Base-by-base conservation (phyloP, 2,113 vertebrate genomes). In the Terrapene triunguis region DNA sequence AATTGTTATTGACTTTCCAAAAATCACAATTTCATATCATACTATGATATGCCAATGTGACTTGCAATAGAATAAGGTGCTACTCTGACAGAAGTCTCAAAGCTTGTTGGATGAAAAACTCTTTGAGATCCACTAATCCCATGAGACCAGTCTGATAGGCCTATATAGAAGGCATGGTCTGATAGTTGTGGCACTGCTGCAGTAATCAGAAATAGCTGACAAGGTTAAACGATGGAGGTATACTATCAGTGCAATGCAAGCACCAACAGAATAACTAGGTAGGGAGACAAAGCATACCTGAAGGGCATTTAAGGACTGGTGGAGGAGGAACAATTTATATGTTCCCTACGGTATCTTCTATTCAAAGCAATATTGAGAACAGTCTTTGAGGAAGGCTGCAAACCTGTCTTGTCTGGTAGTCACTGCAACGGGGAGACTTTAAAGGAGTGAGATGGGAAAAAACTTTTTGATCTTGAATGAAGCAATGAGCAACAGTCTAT, bases 321-420 rank as follows among this genome's bases (percentile, higher is more conserved):
- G 50, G 83, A 92, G 53, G 53, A 92, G 88, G 53, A 89, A 54
- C 8, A 80, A 16, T 48, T 50, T 86, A 21, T 88, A 91, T 91
- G 4, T 65, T 85, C 53, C 84, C 89, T 85, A 29, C 10, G 11
- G 29, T 29, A 10, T 54, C 54, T 16, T 92, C 80, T 83, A 32
- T 72, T 95, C 0, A 0, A 89, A 93, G 65, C 59, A 92, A 80
- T 87, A 25, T 10, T 81, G 72, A 82, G 85, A 91, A 76, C 24
- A 88, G n/a, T 35, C 79, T 94, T 90, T 95, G 84, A 88, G 85
- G 72, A 92, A 76, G 54, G 74, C 57, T 87, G 27, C 47, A 78
- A 86, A 38, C 32, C 88, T 94, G 81, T 94, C 76, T 84, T 94
- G n/a, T 87, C 55, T 32, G 35, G 72, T 62, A 87, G 53, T 44